Evolutionary conservation across 1,140 invertebrate species (phyloP).

Genomic region (Drosophila pallidifrons): DNA sequence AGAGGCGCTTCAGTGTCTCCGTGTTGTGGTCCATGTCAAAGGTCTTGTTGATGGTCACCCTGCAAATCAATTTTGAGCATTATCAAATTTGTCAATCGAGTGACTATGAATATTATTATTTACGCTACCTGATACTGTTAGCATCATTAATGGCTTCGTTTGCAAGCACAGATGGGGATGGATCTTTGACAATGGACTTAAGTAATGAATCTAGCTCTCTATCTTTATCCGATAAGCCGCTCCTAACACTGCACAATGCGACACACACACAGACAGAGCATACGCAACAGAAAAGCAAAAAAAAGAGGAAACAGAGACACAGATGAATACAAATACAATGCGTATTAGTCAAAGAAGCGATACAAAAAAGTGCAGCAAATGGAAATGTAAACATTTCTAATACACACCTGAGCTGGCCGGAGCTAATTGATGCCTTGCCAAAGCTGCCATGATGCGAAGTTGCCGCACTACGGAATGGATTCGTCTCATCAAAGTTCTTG

Average conservation of each 20-base stretch:
- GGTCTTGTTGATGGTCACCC: conserved; percentile 87
- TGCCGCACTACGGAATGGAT: conserved; percentile 77
- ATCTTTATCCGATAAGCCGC: conserved; percentile 86
- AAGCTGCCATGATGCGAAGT: conserved; percentile 82
- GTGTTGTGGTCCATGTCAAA: conserved; percentile 87
- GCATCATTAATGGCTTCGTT: conserved; percentile 85
- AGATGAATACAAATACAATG: conserved; percentile 61
- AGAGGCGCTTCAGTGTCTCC: conserved; percentile 86
- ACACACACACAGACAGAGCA: conserved; percentile 49
- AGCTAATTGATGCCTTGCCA: conserved; percentile 84
- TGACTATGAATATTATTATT: conserved; percentile 21
- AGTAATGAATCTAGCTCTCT: conserved; percentile 87
- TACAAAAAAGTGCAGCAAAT: conserved; percentile 19
- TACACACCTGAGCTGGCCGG: conserved; percentile 78
- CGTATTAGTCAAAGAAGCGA: conserved; percentile 66
- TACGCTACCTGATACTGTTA: conserved; percentile 85
- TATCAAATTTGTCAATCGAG: too few species aligned
- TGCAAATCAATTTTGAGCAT: conserved; percentile 47
- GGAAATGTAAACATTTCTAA: not conserved
- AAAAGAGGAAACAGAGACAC: conserved; percentile 9
- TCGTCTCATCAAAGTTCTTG: conserved; percentile 82
- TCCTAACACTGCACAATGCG: conserved; percentile 85
- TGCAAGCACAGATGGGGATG: conserved; percentile 86
- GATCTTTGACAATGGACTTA: conserved; percentile 87
- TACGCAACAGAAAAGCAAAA: conserved; percentile 30